Percentiles rank a stretch among this genome's conserved stretches.
Conservation (phyloP, 2,888 invertebrate genomes). For the Ectemnius continuus region DNA sequence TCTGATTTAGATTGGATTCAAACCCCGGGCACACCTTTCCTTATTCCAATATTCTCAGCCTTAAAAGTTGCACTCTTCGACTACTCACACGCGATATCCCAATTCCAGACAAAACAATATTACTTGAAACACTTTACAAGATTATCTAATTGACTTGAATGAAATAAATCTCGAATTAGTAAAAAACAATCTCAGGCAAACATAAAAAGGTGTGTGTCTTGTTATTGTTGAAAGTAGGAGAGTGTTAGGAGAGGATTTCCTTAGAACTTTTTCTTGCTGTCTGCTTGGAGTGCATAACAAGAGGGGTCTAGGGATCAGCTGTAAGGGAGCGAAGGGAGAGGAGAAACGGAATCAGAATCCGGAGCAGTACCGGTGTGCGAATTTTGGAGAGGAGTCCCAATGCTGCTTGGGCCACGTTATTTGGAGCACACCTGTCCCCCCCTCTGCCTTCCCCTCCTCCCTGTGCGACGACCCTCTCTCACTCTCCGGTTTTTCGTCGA, state of each 20-base stretch:
- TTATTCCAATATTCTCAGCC: background rate
- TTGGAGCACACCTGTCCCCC: conserved; percentile 73
- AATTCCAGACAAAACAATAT: background rate
- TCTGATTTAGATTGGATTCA: conserved; percentile 74
- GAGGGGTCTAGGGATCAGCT: background rate
- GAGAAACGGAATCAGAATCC: conserved; percentile 24
- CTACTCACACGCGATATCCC: background rate
- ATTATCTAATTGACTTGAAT: too few species aligned
- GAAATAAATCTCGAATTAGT: too few species aligned
- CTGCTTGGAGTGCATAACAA: too few species aligned
- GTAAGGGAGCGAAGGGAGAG: conserved; percentile 26
- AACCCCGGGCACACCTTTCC: conserved; percentile 61
- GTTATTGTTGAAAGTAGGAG: too few species aligned
- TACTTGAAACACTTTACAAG: background rate
- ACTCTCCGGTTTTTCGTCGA: conserved; percentile 54
- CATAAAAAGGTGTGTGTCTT: too few species aligned
- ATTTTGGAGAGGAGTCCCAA: background rate
- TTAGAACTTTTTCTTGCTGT: too few species aligned
- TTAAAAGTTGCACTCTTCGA: background rate
- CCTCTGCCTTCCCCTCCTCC: conserved; percentile 27
- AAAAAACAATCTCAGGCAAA: too few species aligned
- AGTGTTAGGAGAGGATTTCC: too few species aligned
- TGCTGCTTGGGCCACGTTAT: conserved; percentile 44
- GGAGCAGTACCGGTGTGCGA: conserved; percentile 1
- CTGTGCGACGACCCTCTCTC: conserved; percentile 45